A percentile compares a stretch with the other conserved stretches of the same genome.
These are phyloP conservation scores for Trichonephila clavata DNA, from an alignment of 1,140 invertebrate species.

Conservation along the genomic window DNA sequence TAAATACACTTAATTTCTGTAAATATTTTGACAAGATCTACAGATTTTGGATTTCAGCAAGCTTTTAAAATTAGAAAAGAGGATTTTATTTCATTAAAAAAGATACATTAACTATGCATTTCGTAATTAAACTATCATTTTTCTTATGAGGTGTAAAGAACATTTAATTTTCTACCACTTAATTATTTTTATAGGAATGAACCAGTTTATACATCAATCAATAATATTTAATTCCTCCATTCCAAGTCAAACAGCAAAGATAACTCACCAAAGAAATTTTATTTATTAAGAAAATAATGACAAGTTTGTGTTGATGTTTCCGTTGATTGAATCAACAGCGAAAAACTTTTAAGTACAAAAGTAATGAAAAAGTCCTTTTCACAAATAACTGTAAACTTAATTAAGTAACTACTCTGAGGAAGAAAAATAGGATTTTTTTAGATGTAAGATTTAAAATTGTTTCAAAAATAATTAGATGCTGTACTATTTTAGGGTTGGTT, in stretches of 20 bases:
- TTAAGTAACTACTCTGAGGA: background rate
- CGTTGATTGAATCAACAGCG: background rate
- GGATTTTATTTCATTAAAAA: too few relatives aligned
- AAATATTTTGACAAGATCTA: too few relatives aligned
- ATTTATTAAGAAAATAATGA: background rate
- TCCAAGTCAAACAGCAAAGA: background rate
- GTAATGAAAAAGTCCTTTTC: background rate
- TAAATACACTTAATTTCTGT: too few relatives aligned
- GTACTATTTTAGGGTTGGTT: too few relatives aligned
- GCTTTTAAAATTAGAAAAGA: too few relatives aligned
- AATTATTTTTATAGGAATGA: background rate
- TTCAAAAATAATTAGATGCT: too few relatives aligned
- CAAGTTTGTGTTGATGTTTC: background rate
- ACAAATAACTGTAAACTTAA: background rate
- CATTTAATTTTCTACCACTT: background rate
- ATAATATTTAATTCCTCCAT: background rate
- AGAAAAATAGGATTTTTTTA: too few relatives aligned
- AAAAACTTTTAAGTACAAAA: constrained; percentile 11
- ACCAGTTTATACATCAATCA: background rate
- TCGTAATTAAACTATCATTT: too few relatives aligned
- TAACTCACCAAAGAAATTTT: background rate
- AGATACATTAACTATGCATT: too few relatives aligned
- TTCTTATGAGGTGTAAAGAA: too few relatives aligned
- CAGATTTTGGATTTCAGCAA: too few relatives aligned
- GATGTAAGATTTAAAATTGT: too few relatives aligned